Conservation (phyloP, 37 sponge, comb jelly and placozoan genomes). For the Haliclona indistincta region DNA sequence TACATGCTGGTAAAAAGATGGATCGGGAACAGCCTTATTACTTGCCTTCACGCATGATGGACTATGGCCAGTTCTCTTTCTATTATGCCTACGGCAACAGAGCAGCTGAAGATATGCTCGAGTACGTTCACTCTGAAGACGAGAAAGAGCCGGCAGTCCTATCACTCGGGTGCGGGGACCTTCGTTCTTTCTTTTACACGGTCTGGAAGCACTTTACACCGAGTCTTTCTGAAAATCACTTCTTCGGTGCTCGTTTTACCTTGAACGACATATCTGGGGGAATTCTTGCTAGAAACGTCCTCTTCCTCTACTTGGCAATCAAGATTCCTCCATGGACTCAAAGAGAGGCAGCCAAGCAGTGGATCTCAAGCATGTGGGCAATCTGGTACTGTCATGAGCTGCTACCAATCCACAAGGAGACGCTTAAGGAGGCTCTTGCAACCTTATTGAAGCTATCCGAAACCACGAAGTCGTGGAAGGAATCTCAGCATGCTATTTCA, state of each 20-base stretch:
- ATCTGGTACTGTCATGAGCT: conserved; percentile 53
- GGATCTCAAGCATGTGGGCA: conserved; percentile 41
- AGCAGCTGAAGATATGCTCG: conserved; percentile 33
- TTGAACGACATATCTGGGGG: conserved; percentile 32
- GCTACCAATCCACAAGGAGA: conserved; percentile 5
- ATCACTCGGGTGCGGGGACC: conserved; percentile 36
- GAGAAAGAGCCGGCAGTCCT: conserved; percentile 18
- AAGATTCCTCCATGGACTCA: not conserved
- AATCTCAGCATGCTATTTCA: not conserved
- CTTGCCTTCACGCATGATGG: not conserved
- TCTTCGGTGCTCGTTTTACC: conserved; percentile 30
- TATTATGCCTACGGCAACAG: conserved; percentile 36
- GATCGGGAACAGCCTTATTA: too few relatives aligned
- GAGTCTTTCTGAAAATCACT: not conserved
- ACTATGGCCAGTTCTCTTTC: not conserved
- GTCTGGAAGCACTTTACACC: conserved; percentile 48
- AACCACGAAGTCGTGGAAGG: conserved; percentile 8
- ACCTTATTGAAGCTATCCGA: not conserved
- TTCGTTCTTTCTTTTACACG: conserved; percentile 41
- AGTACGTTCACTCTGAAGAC: not conserved
- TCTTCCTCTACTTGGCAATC: conserved; percentile 34
- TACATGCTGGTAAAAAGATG: too few relatives aligned
- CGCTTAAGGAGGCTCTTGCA: conserved; percentile 4
- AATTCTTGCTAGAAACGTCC: conserved; percentile 33
- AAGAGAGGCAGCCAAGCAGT: not conserved